These are phyloP conservation scores for Petrocephalus zakoni DNA, from an alignment of 2,113 vertebrate species.

Conservation along the genomic window DNA sequence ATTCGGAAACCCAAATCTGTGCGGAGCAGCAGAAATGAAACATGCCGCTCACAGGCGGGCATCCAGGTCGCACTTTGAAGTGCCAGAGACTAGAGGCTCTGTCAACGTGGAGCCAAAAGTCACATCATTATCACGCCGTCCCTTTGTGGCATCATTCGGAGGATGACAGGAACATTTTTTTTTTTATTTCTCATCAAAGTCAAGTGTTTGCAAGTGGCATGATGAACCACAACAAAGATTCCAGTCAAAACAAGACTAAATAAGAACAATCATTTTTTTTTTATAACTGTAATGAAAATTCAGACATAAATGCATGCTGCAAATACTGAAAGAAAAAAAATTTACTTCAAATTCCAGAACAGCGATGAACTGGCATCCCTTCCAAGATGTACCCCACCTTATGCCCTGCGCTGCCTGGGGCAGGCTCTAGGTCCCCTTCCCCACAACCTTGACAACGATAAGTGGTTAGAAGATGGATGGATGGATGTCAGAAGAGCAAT, in stretches of 20 bases:
- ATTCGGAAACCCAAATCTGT: conserved; percentile 19
- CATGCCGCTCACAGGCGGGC: background rate
- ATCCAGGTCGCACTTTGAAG: background rate
- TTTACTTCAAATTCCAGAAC: background rate
- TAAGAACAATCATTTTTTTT: background rate
- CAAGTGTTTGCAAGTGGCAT: background rate
- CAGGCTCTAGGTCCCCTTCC: background rate
- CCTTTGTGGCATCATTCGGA: background rate
- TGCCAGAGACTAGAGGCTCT: background rate
- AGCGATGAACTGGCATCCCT: background rate
- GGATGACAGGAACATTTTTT: background rate
- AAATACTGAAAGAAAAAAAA: background rate
- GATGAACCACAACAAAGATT: background rate
- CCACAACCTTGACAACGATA: background rate
- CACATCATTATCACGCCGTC: background rate
- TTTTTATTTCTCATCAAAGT: background rate
- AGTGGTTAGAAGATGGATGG: background rate
- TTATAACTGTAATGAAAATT: background rate
- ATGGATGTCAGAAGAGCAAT: too few species aligned
- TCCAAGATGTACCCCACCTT: background rate
- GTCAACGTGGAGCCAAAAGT: background rate
- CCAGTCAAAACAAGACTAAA: background rate
- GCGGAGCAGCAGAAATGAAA: background rate
- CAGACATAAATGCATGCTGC: background rate
- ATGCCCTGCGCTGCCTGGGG: background rate